Percentiles rank a stretch among this genome's conserved stretches.
phyloP scores from a whole-genome alignment of 2,797 vertebrate species.

The Peromyscus eremicus region DNA sequence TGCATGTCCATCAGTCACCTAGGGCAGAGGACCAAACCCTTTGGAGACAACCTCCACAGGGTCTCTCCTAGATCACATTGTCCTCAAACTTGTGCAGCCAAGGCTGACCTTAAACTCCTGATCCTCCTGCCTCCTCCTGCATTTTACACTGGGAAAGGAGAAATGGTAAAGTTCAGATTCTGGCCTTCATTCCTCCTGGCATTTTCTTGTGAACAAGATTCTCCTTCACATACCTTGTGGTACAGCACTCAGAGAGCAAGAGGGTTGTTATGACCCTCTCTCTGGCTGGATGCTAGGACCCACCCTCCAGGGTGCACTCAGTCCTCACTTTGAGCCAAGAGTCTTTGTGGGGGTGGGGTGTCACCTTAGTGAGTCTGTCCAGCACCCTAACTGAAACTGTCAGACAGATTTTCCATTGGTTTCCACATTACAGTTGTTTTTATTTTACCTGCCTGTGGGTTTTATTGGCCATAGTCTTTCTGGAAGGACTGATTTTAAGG shows the following conservation, averaged over 20 bases:
- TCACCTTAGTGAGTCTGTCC: accelerated
- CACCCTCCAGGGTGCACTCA: too few species aligned
- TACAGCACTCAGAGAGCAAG: not conserved
- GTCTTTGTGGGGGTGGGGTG: accelerated
- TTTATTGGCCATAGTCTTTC: constrained; percentile 83
- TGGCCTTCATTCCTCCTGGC: not conserved
- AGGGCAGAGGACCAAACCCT: not conserved
- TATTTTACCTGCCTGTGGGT: constrained; percentile 86
- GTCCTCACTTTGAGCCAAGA: not conserved
- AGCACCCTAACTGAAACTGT: constrained; percentile 47
- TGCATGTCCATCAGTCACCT: accelerated
- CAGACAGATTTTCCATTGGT: constrained; percentile 90
- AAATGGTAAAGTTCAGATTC: not conserved
- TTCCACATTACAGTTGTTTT: constrained; percentile 87
- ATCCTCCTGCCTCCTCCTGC: not conserved
- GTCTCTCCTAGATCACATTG: not conserved
- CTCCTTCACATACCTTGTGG: not conserved
- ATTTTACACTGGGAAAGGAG: not conserved
- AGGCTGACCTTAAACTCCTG: not conserved
- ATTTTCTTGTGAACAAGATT: not conserved
- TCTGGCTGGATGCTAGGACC: not conserved
- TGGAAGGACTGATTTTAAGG: constrained; percentile 54
- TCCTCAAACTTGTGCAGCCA: not conserved
- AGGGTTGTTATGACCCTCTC: not conserved
- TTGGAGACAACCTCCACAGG: not conserved